phyloP scores from a whole-genome alignment of 1,140 invertebrate genomes.

The Psix sp. region DNA sequence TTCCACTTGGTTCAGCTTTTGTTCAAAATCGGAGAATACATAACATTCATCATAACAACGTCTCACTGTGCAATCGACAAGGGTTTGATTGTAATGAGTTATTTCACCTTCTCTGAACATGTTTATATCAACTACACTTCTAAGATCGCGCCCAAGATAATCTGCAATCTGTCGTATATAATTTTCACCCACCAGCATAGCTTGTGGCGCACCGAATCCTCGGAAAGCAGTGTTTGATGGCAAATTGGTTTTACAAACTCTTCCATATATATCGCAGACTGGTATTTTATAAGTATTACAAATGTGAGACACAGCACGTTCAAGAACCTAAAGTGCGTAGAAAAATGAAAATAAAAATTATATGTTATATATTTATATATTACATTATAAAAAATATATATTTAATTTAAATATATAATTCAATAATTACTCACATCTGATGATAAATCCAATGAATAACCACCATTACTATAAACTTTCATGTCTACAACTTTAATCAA shows the following conservation, averaged over 20 bases:
- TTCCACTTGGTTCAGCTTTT: constrained; percentile 80
- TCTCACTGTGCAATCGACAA: constrained; percentile 86
- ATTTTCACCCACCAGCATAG: constrained; percentile 89
- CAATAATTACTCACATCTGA: constrained; percentile 80
- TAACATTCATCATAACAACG: constrained; percentile 91
- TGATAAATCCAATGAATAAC: constrained; percentile 90
- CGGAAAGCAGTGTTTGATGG: constrained; percentile 93
- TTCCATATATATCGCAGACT: constrained; percentile 82
- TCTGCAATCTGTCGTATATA: constrained; percentile 87
- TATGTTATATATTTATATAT: too few species aligned
- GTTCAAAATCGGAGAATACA: constrained; percentile 81
- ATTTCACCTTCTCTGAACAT: constrained; percentile 87
- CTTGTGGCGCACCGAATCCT: constrained; percentile 93
- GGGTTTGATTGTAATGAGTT: constrained; percentile 88
- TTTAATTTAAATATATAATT: too few species aligned
- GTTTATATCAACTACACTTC: constrained; percentile 82
- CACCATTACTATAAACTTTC: constrained; percentile 89
- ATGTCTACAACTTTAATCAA: constrained; percentile 84
- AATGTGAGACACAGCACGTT: constrained; percentile 86
- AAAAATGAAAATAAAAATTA: not conserved
- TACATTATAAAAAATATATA: not conserved
- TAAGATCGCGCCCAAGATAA: constrained; percentile 80
- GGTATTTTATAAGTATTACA: constrained; percentile 88
- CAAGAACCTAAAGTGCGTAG: constrained; percentile 80
- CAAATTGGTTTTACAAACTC: constrained; percentile 89